Conservation (phyloP, 2,797 vertebrate species). For the Poeciliopsis turneri region DNA sequence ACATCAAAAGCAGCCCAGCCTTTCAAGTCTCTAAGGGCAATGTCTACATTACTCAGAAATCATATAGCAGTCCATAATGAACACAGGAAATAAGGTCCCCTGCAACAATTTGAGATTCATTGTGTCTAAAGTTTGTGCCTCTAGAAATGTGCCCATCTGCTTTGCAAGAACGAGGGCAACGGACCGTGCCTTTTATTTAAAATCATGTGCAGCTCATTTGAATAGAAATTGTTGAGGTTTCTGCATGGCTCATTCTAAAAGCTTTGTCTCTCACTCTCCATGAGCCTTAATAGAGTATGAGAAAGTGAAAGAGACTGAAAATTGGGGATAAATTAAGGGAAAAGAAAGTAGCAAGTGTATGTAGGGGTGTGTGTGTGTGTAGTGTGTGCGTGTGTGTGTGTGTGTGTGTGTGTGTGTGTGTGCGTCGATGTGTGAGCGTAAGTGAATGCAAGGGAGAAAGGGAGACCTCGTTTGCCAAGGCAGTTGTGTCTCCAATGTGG, state of each 20-base stretch:
- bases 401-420: constrained; percentile 4
- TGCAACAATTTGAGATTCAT: constrained; percentile 49
- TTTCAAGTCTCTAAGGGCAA: constrained; percentile 46
- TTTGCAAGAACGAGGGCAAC: constrained; percentile 61
- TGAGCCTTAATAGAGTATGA: constrained; percentile 55
- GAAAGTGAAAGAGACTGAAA: constrained; percentile 45
- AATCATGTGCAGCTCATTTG: constrained; percentile 65
- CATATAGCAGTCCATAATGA: constrained; percentile 52
- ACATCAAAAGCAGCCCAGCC: constrained; percentile 38
- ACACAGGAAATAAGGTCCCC: constrained; percentile 56
- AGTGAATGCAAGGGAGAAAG: constrained; percentile 44
- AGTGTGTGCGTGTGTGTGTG: constrained; percentile 2
- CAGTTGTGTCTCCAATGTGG: constrained; percentile 80
- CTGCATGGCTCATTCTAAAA: constrained; percentile 53
- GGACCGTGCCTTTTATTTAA: constrained; percentile 57
- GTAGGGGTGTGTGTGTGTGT: neutral
- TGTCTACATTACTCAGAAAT: constrained; percentile 57
- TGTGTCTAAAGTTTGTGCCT: constrained; percentile 42
- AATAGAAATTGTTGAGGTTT: constrained; percentile 70
- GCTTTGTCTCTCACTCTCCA: constrained; percentile 65
- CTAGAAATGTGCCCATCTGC: constrained; percentile 57
- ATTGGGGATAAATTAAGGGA: constrained; percentile 61
- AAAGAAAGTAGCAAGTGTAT: constrained; percentile 28
- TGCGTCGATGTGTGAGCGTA: neutral
- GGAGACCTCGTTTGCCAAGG: constrained; percentile 76